phyloP scores from a whole-genome alignment of 2,113 vertebrate genomes.

The Panthera leo region DNA sequence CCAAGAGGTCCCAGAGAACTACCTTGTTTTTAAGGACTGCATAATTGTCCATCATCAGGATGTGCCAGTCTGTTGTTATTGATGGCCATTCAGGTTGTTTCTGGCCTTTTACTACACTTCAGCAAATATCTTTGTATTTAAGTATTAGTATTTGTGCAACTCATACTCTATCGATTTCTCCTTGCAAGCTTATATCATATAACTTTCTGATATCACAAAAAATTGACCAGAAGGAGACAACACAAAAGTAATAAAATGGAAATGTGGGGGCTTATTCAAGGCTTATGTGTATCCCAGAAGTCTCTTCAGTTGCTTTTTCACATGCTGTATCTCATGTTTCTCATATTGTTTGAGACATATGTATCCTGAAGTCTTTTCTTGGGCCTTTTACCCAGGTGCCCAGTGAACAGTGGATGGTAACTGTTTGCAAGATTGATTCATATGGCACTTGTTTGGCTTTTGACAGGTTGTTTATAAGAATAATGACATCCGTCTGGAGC shows the following conservation, averaged over 20 bases:
- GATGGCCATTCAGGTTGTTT: not conserved
- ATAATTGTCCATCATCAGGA: not conserved
- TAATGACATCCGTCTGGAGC: constrained; percentile 97
- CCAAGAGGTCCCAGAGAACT: not conserved
- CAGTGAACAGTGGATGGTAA: constrained; percentile 68
- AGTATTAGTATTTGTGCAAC: not conserved
- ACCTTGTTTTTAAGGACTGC: not conserved
- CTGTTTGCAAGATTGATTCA: constrained; percentile 81
- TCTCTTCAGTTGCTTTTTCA: not conserved
- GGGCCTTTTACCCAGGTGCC: constrained; percentile 61
- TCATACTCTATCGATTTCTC: not conserved
- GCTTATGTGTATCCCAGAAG: not conserved
- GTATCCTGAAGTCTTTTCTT: constrained; percentile 51
- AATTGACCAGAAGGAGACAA: not conserved
- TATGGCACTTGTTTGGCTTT: constrained; percentile 75
- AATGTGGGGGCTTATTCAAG: not conserved
- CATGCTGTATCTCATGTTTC: not conserved
- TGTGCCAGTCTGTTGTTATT: not conserved
- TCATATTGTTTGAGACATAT: not conserved
- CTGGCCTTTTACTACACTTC: not conserved
- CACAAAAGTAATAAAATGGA: not conserved
- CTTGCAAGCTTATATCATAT: not conserved
- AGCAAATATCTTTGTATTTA: not conserved
- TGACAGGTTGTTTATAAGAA: constrained; percentile 98
- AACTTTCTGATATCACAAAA: not conserved